phyloP scores from a whole-genome alignment of 2,797 vertebrate species.

The Alectoris magna region DNA sequence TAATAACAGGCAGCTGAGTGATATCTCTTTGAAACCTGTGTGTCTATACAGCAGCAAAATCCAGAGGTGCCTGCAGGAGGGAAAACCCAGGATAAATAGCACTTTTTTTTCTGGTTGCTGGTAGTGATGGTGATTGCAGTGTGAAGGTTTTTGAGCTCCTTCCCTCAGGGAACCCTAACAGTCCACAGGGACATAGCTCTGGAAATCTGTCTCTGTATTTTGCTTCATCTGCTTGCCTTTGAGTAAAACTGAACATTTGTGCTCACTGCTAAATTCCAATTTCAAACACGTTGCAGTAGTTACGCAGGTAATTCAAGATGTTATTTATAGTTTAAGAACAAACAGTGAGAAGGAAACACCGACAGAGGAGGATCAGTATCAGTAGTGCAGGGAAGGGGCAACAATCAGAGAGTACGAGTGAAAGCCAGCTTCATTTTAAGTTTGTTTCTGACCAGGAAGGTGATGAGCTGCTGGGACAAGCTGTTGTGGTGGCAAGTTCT shows the following conservation, averaged over 20 bases:
- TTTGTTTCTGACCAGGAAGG: neutral
- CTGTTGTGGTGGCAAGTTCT: neutral
- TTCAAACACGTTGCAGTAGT: neutral
- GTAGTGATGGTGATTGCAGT: rapidly evolving
- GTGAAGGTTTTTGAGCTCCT: neutral
- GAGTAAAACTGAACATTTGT: neutral
- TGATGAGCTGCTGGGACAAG: rapidly evolving
- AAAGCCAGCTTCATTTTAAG: neutral
- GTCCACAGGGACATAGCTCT: neutral
- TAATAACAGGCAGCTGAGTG: neutral
- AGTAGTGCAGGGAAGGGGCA: neutral
- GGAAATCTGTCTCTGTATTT: neutral
- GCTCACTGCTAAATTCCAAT: neutral
- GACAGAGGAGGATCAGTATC: neutral
- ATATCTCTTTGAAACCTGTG: neutral
- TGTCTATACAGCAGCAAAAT: neutral
- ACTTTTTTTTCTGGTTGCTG: neutral
- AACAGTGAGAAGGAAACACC: neutral
- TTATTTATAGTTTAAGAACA: neutral
- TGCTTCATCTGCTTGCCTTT: neutral
- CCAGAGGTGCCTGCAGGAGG: neutral
- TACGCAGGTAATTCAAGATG: neutral
- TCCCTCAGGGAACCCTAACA: neutral
- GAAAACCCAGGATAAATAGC: neutral
- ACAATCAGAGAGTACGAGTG: neutral